These are phyloP conservation scores for Shargacucullia verbasci DNA, from an alignment of 2,888 invertebrate species.

Conservation along the genomic window DNA sequence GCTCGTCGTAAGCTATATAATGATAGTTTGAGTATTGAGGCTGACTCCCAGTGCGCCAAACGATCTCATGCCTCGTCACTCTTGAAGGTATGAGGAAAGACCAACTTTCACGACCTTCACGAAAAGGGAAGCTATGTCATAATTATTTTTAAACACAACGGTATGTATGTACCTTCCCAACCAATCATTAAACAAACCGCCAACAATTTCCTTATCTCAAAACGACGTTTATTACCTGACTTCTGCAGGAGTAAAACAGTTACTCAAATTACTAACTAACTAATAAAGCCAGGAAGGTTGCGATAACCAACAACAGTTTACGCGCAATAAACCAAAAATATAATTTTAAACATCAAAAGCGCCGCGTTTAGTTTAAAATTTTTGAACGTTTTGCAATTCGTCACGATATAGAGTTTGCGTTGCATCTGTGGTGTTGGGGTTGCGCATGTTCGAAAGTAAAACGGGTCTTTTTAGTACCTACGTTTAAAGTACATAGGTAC, in stretches of 20 bases:
- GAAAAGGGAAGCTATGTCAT: too few relatives aligned
- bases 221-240: constrained; percentile 32
- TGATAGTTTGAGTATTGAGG: too few relatives aligned
- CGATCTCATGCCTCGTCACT: too few relatives aligned
- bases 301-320: constrained; percentile 61
- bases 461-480: constrained; percentile 29
- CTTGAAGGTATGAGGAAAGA: too few relatives aligned
- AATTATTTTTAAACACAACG: neutral
- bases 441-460: constrained; percentile 28
- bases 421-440: constrained; percentile 46
- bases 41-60: too few relatives aligned
- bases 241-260: constrained; percentile 51
- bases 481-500: constrained; percentile 11
- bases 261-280: constrained; percentile 51
- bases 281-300: constrained; percentile 52
- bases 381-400: constrained; percentile 55
- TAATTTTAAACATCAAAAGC: constrained; percentile 66
- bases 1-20: too few relatives aligned
- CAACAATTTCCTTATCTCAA: constrained; percentile 18
- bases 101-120: too few relatives aligned
- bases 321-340: constrained; percentile 70
- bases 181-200: neutral
- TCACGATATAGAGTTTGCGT: constrained; percentile 56
- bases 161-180: neutral
- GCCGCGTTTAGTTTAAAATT: constrained; percentile 57